Evolutionary conservation across 64 coral and sea anemone species (phyloP), one percentile per base, ranked within the genome.

Genomic region (Anthopleura sola): DNA sequence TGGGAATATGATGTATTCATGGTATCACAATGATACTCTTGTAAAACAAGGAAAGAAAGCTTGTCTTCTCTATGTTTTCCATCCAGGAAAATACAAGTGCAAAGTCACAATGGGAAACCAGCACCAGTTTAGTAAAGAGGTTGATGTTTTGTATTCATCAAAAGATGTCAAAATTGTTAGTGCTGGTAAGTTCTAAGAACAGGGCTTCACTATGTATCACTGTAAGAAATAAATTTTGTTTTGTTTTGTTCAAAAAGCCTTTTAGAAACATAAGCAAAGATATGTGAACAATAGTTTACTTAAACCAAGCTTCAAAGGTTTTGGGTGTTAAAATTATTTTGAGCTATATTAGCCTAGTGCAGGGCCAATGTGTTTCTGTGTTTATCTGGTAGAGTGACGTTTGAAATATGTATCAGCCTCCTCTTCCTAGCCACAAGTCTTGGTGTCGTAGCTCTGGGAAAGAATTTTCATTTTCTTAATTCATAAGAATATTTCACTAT

Each of bases 151-250:
- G 0, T 23, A 78, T 78, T 38, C 33, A 78, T 1, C 38, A 78
- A 46, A 9, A 78, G 34, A 78, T 29, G 60, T 29, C 32, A 78
- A 78, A 7, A 78, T 15, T 23, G 4, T 13, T 38, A 78, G 75
- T 2, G 32, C 75, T 78, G 75, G 75, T 37, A 78, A 78, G 75
- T 78, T 78, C 75, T 38, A 78, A 66, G 60, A 66, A 66, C 60
- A 66, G 7, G 60, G 0, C 55, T 57, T 56, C 55, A 11, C 55
- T 56, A 56, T 56, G 3, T 56, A 56, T 56, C 55, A 56, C 55
- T 56, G 55, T 56, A 56, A 56, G 55, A 56, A 56, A 56, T 56
- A 12, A 56, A 56, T 56, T 56, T 3, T 6, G 55, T 66, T 66
- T 66, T 66, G 5, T 29, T 29, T 26, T 66, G 60, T 66, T 29